Base-by-base conservation (phyloP, 2,797 vertebrate species). In the Pelochelys cantorii region DNA sequence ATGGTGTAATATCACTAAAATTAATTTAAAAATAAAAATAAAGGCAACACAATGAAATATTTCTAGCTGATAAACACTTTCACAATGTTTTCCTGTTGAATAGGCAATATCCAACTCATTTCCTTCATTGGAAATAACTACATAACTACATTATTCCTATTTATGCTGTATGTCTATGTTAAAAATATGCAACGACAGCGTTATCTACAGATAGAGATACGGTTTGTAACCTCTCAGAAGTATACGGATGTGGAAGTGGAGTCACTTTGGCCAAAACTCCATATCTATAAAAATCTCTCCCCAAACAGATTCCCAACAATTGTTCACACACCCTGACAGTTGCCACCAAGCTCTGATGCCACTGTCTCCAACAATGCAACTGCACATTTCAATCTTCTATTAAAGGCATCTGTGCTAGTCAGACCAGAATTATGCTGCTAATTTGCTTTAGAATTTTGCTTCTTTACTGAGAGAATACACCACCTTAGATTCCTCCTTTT, bases 331-430 rank as follows among this genome's bases (percentile, higher is more conserved):
- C 20, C 0, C 0, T 25, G 81, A 13, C 12, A 13, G 15, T 7
- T 42, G 27, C 11, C 56, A 18, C 23, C 59, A 81, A 37, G 18
- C 11, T 12, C 1, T 48, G 60, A 29, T 7, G 54, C 14, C n/a
- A 42, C 3, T 34, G 11, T 57, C 23, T 88, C 27, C 7, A 56
- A 20, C 2, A 68, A 25, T 0, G 5, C 3, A 62, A 7, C 0
- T 59, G 1, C 9, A 75, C 52, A 71, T 68, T 82, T 84, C 27
- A n/a, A 25, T 27, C 77, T 86, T 5, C 48, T 37, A 79, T 48
- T 53, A 62, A 31, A 3, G 5, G 87, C 37, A 31, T 20, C 52
- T 4, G 75, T 62, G 3, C 27, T 84, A 9, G 22, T 83, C 25
- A 65, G 12, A 4, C 86, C 25, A 34, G 86, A 5, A 78, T 78